A percentile compares a stretch with the other conserved stretches of the same genome.
Evolutionary conservation across 2,888 invertebrate genomes (phyloP).

Genomic region (Monochamus alternatus): DNA sequence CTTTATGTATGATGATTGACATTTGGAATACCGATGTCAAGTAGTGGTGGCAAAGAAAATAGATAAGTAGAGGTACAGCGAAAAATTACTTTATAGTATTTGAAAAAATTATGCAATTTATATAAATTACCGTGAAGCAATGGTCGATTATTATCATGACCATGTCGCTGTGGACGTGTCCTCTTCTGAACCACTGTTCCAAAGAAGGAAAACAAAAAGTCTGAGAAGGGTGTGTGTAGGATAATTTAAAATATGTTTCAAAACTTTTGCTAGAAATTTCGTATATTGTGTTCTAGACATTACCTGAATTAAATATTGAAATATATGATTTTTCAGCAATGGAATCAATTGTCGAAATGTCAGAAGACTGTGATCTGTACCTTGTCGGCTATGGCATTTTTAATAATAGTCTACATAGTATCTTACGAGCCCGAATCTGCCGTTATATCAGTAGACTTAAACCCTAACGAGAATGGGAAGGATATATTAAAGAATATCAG

Average conservation of each 20-base stretch:
- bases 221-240: slow-evolving; percentile 59
- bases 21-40: neutral
- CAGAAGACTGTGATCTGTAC: slow-evolving; percentile 86
- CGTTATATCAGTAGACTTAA: slow-evolving; percentile 53
- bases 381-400: slow-evolving; percentile 73
- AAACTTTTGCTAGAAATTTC: neutral
- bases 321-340: slow-evolving; percentile 77
- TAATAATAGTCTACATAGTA: slow-evolving; percentile 77
- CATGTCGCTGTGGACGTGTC: slow-evolving; percentile 59
- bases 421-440: slow-evolving; percentile 69
- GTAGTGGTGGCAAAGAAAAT: no score
- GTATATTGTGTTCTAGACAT: neutral
- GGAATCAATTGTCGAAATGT: slow-evolving; percentile 89
- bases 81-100: neutral
- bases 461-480: slow-evolving; percentile 50
- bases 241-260: slow-evolving; percentile 4
- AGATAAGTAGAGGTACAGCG: neutral
- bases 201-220: slow-evolving; percentile 56
- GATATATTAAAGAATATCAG: slow-evolving; percentile 62
- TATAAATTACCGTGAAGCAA: slow-evolving; percentile 40
- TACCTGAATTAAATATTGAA: neutral
- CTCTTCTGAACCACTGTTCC: slow-evolving; percentile 43
- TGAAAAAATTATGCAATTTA: slow-evolving; percentile 18
- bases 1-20: neutral
- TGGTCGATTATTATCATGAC: slow-evolving; percentile 50